phyloP scores from a whole-genome alignment of 2,888 invertebrate species.

The Labia minor region DNA sequence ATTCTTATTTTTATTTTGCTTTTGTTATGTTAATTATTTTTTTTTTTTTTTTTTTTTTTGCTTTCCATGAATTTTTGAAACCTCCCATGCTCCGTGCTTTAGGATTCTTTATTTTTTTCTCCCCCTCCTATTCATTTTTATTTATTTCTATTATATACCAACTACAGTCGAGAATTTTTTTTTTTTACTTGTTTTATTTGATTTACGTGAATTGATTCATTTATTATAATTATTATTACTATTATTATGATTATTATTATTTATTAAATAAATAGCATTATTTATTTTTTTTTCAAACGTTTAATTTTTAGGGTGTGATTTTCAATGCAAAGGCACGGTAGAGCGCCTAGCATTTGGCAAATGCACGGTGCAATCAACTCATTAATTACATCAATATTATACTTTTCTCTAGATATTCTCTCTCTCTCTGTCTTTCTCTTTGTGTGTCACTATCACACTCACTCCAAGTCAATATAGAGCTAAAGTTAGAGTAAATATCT shows the following conservation, averaged over 20 bases:
- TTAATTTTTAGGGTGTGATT: not conserved
- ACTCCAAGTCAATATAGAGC: constrained; percentile 19
- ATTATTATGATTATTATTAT: no score
- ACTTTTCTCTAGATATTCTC: no score
- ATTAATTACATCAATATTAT: no score
- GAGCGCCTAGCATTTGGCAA: constrained; percentile 7
- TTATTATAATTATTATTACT: no score
- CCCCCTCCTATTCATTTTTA: no score
- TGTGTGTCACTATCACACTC: constrained; percentile 21
- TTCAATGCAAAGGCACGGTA: not conserved
- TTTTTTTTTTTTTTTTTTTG: constrained; percentile 20
- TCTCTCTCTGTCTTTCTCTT: constrained; percentile 18
- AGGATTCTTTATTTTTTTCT: no score
- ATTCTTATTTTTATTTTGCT: not conserved
- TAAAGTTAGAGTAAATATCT: not conserved
- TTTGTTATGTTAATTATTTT: constrained; percentile 13
- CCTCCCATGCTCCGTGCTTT: not conserved
- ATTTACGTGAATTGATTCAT: constrained; percentile 18
- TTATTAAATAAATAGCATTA: no score
- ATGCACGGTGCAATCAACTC: constrained; percentile 8
- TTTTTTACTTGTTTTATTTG: constrained; percentile 19
- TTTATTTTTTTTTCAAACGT: not conserved
- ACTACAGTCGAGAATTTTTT: no score
- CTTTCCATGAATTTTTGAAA: not conserved
- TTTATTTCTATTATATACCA: no score